Evolutionary conservation across 2,888 invertebrate species (phyloP), one percentile per base, ranked within the genome.

Genomic region (Cryptocheilus praepositus): DNA sequence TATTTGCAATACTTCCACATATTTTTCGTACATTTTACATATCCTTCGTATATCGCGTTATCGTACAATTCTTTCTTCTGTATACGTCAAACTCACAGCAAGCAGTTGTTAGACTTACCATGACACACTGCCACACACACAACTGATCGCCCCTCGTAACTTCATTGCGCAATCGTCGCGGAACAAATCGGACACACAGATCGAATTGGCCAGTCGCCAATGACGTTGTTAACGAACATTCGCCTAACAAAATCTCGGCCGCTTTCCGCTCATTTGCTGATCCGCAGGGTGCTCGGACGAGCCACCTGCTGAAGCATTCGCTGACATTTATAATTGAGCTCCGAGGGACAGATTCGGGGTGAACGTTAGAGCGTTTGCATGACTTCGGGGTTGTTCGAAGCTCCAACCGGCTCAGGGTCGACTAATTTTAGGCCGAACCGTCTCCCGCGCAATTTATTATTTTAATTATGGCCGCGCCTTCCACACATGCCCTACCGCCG

Each of bases 391-490:
- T 25, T 25, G 36, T 36, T 11, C 49, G 49, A 49, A 13, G n/a
- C 5, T 4, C n/a, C 16, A 3, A 49, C n/a, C 45, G 21, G 36
- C 36, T 36, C 36, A 36, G 36, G 36, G 36, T 11, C 36, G 44
- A 67, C 71, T 72, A 82, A 81, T 77, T 80, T 73, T 7, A 62
- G 62, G 57, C 54, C 67, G 70, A 71, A 74, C 62, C 63, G 73
- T 70, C 75, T 67, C 51, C 56, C 54, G 44, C 64, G 65, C 64
- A 81, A 85, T 85, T 84, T 84, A 85, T 84, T 81, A 81, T 81
- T 82, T 82, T 81, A 84, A 85, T 85, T 80, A 81, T 75, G 70
- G 73, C 46, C 55, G 45, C 57, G 57, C 66, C 74, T 61, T 25
- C 64, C 16, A 55, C 53, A 49, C 59, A 15, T 11, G 36, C 11